Percentiles rank a stretch among this genome's conserved stretches.
These are phyloP conservation scores for Oostethus manadensis DNA, from an alignment of 2,113 vertebrate genomes.

Conservation along the genomic window DNA sequence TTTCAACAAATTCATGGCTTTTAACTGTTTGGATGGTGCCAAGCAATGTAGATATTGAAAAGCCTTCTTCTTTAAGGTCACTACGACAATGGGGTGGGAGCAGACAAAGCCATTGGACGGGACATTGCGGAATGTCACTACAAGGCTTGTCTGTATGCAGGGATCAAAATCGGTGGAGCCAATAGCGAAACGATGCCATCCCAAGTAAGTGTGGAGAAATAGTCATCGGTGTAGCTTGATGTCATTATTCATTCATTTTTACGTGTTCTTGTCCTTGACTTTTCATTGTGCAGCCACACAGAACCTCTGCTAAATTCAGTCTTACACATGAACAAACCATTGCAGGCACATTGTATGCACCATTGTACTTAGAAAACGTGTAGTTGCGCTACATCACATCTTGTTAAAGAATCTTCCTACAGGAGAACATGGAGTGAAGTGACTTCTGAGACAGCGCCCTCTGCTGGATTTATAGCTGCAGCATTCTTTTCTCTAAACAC, in stretches of 20 bases:
- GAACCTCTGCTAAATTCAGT: no score
- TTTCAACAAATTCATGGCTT: neutral
- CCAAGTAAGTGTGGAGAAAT: constrained; percentile 46
- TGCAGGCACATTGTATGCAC: no score
- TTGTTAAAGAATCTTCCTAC: no score
- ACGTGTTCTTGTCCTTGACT: no score
- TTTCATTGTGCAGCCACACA: neutral
- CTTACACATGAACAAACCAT: no score
- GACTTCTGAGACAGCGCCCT: no score
- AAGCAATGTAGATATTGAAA: neutral
- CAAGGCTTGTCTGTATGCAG: constrained; percentile 61
- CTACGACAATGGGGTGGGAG: constrained; percentile 85
- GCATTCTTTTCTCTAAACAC: no score
- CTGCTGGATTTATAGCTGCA: no score
- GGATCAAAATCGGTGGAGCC: constrained; percentile 54
- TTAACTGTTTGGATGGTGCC: neutral
- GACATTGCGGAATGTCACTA: constrained; percentile 78
- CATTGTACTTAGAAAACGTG: no score
- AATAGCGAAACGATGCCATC: constrained; percentile 64
- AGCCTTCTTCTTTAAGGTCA: constrained; percentile 67
- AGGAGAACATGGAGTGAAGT: no score
- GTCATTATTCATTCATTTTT: neutral
- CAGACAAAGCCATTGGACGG: constrained; percentile 75
- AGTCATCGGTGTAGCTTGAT: no score
- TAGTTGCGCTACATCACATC: no score